Base-by-base conservation (phyloP, 2,113 vertebrate genomes). In the Aphyosemion australe region DNA sequence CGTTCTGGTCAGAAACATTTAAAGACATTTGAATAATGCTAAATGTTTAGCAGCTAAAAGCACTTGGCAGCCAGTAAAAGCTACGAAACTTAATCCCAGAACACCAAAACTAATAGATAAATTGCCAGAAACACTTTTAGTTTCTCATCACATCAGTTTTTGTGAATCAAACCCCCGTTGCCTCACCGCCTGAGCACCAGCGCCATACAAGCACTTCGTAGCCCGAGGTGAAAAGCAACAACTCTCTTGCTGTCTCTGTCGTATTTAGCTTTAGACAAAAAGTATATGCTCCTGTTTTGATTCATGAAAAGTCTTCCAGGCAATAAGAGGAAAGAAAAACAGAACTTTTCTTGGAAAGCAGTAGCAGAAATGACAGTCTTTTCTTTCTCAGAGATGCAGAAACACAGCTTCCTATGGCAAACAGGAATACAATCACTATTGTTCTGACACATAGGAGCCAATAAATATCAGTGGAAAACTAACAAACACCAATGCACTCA, bases 291-390 rank as follows among this genome's bases (percentile, higher is more conserved):
- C 49, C 49, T 69, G 63, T 74, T 71, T 70, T 49, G 42, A 20
- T 39, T 56, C 47, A 16, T 46, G 41, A 42, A 48, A 73, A 58
- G 18, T 69, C 74, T 81, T 85, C 50, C 39, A 78, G 86, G 84
- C 73, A 56, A 48, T 43, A 16, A 53, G 41, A 68, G 65, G 34
- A 74, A 48, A 43, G 76, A 43, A 42, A 66, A 50, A 55, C 15
- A 62, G 65, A 84, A 82, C 56, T 84, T 80, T 84, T 83, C 79
- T 67, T 84, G 65, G 68, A 84, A 77, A 85, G 68, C 63, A 70
- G 54, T 41, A 46, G n/a, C 49, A 53, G 34, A 41, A 53, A 54
- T 39, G 20, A 47, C 46, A 76, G 20, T 34, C 19, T 48, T 46
- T 56, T 12, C 34, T 12, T 47, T 12, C 34, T 45, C 15, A 43